Evolutionary conservation across 2,797 vertebrate genomes (phyloP).

Genomic region (Astyanax mexicanus): DNA sequence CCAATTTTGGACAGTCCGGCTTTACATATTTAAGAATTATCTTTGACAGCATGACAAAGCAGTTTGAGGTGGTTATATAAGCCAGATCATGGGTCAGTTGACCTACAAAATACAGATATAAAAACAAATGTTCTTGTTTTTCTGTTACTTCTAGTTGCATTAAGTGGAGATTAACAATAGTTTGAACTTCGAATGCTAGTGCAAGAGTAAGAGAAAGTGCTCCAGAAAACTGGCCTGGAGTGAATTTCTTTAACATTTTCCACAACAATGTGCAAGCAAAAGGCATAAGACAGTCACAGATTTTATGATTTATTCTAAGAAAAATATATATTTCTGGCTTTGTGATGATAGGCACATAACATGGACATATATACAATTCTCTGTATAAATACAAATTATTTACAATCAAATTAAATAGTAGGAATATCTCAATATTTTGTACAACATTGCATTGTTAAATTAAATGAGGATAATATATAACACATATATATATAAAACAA

Average conservation of each 20-base stretch:
- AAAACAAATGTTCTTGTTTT: too few relatives aligned
- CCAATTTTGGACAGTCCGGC: too few relatives aligned
- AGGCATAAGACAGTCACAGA: constrained; percentile 39
- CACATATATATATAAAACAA: constrained; percentile 46
- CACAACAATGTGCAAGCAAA: neutral
- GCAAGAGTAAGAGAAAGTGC: neutral
- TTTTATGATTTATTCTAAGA: constrained; percentile 80
- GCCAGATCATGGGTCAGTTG: too few relatives aligned
- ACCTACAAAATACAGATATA: too few relatives aligned
- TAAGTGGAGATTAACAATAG: neutral
- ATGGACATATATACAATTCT: constrained; percentile 81
- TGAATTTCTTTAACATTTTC: neutral
- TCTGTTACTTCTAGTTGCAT: neutral
- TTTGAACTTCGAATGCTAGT: neutral
- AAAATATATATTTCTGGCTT: constrained; percentile 80
- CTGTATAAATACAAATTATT: constrained; percentile 83
- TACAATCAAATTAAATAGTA: constrained; percentile 82
- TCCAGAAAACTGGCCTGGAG: too few relatives aligned
- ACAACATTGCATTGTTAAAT: constrained; percentile 83
- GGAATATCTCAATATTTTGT: constrained; percentile 68
- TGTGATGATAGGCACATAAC: constrained; percentile 68
- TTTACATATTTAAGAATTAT: too few relatives aligned
- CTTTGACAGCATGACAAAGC: too few relatives aligned
- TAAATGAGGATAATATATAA: constrained; percentile 65
- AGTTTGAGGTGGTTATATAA: too few relatives aligned